phyloP scores from a whole-genome alignment of 2,113 vertebrate species.

The Prinia subflava region DNA sequence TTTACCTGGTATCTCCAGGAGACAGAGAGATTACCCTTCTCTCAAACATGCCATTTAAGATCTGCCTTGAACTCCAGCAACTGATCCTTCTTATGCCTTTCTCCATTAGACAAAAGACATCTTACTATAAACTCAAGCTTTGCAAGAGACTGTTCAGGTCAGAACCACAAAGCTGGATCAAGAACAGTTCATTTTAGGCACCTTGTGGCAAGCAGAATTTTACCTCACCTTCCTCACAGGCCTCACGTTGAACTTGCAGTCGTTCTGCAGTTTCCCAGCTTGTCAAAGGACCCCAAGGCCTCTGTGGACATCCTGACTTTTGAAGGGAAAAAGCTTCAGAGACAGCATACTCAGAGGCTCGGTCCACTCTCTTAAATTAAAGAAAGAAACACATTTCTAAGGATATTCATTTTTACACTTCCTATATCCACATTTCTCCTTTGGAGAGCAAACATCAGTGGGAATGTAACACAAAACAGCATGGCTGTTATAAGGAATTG shows the following conservation, averaged over 20 bases:
- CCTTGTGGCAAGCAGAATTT: not conserved
- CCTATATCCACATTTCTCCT: not conserved
- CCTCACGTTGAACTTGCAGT: slow-evolving; percentile 78
- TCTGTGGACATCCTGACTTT: slow-evolving; percentile 52
- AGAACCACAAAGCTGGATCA: not conserved
- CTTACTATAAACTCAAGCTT: not conserved
- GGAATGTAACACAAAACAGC: not conserved
- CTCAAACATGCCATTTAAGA: not conserved
- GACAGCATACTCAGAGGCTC: slow-evolving; percentile 77
- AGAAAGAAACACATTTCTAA: slow-evolving; percentile 13
- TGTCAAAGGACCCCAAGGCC: slow-evolving; percentile 11
- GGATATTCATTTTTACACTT: not conserved
- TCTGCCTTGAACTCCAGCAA: not conserved
- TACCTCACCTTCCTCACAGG: slow-evolving; percentile 82
- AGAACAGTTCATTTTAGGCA: not conserved
- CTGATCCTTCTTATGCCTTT: not conserved
- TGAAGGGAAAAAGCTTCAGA: slow-evolving; percentile 75
- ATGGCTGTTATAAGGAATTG: not conserved
- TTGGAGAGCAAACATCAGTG: not conserved
- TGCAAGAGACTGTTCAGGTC: not conserved
- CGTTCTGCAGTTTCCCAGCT: slow-evolving; percentile 72
- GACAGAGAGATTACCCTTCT: not conserved
- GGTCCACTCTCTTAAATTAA: slow-evolving; percentile 76
- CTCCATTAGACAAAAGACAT: not conserved
- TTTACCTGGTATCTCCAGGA: not conserved